A percentile compares a stretch with the other conserved stretches of the same genome.
phyloP scores from a whole-genome alignment of 1,140 invertebrate genomes.

The Lysiphlebus fabarum region DNA sequence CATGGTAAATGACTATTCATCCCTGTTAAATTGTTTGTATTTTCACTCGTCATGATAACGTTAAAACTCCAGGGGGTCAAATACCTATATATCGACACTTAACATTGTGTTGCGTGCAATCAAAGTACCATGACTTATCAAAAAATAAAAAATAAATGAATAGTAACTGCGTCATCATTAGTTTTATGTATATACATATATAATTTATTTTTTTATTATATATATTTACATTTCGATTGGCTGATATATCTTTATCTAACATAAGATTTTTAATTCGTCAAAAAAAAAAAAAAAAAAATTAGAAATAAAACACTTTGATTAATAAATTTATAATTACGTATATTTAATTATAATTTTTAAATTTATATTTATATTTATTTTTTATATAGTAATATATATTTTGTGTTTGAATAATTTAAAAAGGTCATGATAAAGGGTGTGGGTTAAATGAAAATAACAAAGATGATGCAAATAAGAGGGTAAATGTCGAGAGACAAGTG shows the following conservation, averaged over 20 bases:
- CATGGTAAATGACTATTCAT: slow-evolving; percentile 49
- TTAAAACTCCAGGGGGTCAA: slow-evolving; percentile 32
- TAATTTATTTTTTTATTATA: slow-evolving; percentile 42
- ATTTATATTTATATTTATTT: too few relatives aligned
- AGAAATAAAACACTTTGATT: too few relatives aligned
- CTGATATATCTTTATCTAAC: too few relatives aligned
- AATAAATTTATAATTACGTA: too few relatives aligned
- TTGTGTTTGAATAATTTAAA: too few relatives aligned
- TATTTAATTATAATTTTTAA: too few relatives aligned
- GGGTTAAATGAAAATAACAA: too few relatives aligned
- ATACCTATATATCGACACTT: slow-evolving; percentile 38
- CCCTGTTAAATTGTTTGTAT: slow-evolving; percentile 55
- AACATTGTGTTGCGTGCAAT: slow-evolving; percentile 22
- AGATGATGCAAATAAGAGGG: background rate
- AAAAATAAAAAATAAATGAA: slow-evolving; percentile 30
- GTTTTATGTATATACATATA: slow-evolving; percentile 3
- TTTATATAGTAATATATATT: too few relatives aligned
- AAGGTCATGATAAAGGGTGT: too few relatives aligned
- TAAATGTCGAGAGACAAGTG: background rate
- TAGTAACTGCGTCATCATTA: slow-evolving; percentile 39
- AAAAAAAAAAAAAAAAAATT: too few relatives aligned
- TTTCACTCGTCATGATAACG: slow-evolving; percentile 51
- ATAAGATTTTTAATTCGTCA: too few relatives aligned
- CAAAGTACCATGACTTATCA: slow-evolving; percentile 38
- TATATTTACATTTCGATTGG: slow-evolving; percentile 29